Percentiles rank a stretch among this genome's conserved stretches.
Conservation (phyloP, 2,797 vertebrate genomes). For the Enteromius radiatus region DNA sequence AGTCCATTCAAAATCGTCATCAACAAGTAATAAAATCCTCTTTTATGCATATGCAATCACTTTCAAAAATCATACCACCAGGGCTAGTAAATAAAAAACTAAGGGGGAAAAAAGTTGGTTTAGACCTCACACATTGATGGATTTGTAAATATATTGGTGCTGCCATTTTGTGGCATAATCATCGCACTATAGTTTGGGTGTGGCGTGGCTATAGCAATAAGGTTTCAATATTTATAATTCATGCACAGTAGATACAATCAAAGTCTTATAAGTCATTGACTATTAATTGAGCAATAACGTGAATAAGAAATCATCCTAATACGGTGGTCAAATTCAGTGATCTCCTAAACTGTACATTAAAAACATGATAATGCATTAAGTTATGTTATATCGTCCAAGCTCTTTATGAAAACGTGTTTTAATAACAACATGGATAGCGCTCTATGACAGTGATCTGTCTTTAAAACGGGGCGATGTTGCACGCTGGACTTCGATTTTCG, state of each 20-base stretch:
- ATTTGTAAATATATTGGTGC: background rate
- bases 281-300: background rate
- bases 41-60: background rate
- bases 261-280: background rate
- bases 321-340: background rate
- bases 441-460: background rate
- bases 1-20: background rate
- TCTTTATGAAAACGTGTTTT: background rate
- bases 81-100: background rate
- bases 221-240: slow-evolving; percentile 24
- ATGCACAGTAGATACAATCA: background rate
- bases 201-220: slow-evolving; percentile 1
- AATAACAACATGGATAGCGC: background rate
- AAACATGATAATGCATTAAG: background rate
- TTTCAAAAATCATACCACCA: background rate
- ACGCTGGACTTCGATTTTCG: background rate
- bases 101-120: background rate
- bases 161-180: slow-evolving; percentile 2
- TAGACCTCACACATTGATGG: background rate
- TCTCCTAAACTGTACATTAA: background rate
- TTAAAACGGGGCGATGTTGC: background rate
- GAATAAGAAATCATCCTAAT: background rate
- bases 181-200: slow-evolving; percentile 21
- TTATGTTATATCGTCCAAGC: background rate
- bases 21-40: background rate